phyloP scores from a whole-genome alignment of 2,888 invertebrate genomes.

The Pammene fasciana region DNA sequence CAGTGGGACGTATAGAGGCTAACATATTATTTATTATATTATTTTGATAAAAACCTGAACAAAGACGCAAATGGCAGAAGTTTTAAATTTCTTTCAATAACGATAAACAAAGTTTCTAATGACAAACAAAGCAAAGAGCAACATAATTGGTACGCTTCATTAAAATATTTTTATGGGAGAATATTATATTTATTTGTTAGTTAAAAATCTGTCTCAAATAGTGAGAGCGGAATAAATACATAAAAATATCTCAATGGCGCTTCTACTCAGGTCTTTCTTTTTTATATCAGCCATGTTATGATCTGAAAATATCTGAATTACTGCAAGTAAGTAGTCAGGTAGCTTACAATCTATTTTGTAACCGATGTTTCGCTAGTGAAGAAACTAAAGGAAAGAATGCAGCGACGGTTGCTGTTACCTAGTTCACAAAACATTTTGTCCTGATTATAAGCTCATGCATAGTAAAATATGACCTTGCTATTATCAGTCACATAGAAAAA shows the following conservation, averaged over 20 bases:
- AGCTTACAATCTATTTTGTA: conserved; percentile 14
- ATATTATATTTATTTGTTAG: not conserved
- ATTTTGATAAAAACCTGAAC: too few species aligned
- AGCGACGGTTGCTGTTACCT: conserved; percentile 5
- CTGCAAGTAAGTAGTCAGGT: not conserved
- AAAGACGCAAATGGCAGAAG: conserved; percentile 16
- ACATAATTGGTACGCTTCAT: not conserved
- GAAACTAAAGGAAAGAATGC: conserved; percentile 32
- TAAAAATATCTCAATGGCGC: too few species aligned
- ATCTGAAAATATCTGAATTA: too few species aligned
- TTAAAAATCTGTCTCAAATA: not conserved
- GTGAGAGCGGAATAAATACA: too few species aligned
- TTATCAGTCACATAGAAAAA: too few species aligned
- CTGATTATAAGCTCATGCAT: not conserved
- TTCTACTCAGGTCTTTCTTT: too few species aligned
- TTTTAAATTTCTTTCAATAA: not conserved
- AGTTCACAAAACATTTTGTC: not conserved
- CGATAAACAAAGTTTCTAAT: not conserved
- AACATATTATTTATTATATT: too few species aligned
- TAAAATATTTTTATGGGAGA: not conserved
- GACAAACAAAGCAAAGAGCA: not conserved
- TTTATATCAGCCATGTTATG: too few species aligned
- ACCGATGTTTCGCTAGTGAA: conserved; percentile 18
- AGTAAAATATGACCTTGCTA: too few species aligned
- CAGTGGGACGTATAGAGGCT: too few species aligned